Conservation (phyloP, 2,113 vertebrate genomes). For the Dolichallabes microphthalmus region DNA sequence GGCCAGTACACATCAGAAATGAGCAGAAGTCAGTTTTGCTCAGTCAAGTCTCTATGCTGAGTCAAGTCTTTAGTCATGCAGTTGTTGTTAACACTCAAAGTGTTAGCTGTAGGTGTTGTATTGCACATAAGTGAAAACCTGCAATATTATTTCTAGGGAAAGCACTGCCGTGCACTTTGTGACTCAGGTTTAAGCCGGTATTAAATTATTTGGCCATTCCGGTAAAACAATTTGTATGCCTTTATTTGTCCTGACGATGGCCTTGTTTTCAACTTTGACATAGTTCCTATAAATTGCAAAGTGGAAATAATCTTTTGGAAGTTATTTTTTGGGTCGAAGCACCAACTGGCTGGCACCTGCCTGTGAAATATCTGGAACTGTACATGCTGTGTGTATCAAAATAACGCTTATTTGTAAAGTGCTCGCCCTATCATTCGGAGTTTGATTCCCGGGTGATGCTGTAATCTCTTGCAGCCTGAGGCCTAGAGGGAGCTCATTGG, state of each 20-base stretch:
- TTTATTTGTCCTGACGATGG: background rate
- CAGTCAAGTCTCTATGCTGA: constrained; percentile 13
- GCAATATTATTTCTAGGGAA: background rate
- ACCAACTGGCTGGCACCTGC: background rate
- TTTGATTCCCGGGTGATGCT: too few relatives aligned
- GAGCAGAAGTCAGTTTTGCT: background rate
- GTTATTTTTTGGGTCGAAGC: background rate
- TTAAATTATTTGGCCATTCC: background rate
- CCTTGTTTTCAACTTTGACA: background rate
- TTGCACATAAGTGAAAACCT: constrained; percentile 7
- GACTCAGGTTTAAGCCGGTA: background rate
- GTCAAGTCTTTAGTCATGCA: background rate
- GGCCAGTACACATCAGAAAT: background rate
- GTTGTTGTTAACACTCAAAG: constrained; percentile 2
- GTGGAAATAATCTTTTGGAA: background rate
- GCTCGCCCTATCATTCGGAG: too few relatives aligned
- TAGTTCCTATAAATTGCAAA: background rate
- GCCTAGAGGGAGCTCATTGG: too few relatives aligned
- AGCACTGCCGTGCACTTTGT: background rate
- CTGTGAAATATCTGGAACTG: background rate
- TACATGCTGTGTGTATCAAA: background rate
- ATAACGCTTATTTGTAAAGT: background rate
- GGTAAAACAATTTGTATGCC: background rate
- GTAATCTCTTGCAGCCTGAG: too few relatives aligned
- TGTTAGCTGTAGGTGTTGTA: constrained; percentile 2